Percentiles rank a stretch among this genome's conserved stretches.
These are phyloP conservation scores for Cosmopolites sordidus DNA, from an alignment of 2,888 invertebrate species.

Conservation along the genomic window DNA sequence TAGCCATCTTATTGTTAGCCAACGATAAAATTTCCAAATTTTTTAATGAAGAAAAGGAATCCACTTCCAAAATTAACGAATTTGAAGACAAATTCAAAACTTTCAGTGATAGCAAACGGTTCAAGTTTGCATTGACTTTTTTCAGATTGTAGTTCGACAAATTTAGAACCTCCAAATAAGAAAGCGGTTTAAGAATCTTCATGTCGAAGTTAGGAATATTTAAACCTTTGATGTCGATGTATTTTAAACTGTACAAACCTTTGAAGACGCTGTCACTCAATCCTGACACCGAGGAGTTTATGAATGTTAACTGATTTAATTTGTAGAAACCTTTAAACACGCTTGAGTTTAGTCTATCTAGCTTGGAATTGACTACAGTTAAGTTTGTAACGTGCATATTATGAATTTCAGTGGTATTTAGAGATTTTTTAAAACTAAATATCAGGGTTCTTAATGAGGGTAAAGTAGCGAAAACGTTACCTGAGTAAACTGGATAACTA, in stretches of 20 bases:
- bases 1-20: slow-evolving; percentile 8
- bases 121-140: slow-evolving; percentile 1
- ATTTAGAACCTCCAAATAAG: slow-evolving; percentile 5
- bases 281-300: slow-evolving; percentile 2
- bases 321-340: slow-evolving; percentile 15
- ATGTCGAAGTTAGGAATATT: neutral
- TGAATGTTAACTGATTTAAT: slow-evolving; percentile 8
- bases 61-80: neutral
- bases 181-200: slow-evolving; percentile 6
- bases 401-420: neutral
- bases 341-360: slow-evolving; percentile 2
- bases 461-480: slow-evolving; percentile 5
- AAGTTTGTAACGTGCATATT: slow-evolving; percentile 8
- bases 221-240: slow-evolving; percentile 1
- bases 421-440: slow-evolving; percentile 3
- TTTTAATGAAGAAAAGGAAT: slow-evolving; percentile 6
- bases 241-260: slow-evolving; percentile 9
- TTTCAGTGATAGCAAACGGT: slow-evolving; percentile 8
- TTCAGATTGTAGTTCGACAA: slow-evolving; percentile 11
- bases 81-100: slow-evolving; percentile 13
- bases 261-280: slow-evolving; percentile 8
- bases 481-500: neutral
- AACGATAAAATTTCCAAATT: slow-evolving; percentile 10
- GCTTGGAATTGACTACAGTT: slow-evolving; percentile 7
- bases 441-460: slow-evolving; percentile 4